Evolutionary conservation across 2,113 vertebrate species (phyloP).

Genomic region (Pangasianodon gigas): DNA sequence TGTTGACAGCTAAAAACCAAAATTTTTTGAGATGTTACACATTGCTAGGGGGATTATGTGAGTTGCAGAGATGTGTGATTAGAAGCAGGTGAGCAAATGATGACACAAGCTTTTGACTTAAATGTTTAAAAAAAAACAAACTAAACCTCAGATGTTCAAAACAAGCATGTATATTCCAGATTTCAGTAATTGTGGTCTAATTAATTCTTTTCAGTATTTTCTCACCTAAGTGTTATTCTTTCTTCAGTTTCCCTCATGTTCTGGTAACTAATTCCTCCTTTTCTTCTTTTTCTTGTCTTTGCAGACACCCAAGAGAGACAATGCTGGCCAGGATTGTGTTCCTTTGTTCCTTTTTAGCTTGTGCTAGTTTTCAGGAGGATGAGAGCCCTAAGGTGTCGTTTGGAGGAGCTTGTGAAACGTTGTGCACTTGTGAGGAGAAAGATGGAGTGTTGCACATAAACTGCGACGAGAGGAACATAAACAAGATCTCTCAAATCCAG

Average conservation of each 20-base stretch:
- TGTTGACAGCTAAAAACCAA: background rate
- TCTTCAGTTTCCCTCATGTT: background rate
- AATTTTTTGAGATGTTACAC: background rate
- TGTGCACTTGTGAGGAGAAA: slow-evolving; percentile 90
- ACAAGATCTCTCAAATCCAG: slow-evolving; percentile 85
- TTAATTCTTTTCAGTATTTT: background rate
- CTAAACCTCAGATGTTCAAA: background rate
- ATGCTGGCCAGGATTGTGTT: slow-evolving; percentile 86
- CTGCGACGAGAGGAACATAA: slow-evolving; percentile 90
- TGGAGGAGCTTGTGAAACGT: slow-evolving; percentile 81
- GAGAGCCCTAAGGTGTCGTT: slow-evolving; percentile 71
- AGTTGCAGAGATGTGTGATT: background rate
- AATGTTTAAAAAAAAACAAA: background rate
- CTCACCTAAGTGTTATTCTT: background rate
- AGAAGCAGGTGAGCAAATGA: background rate
- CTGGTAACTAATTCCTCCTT: slow-evolving; percentile 20
- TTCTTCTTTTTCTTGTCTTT: slow-evolving; percentile 40
- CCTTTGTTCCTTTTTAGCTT: slow-evolving; percentile 73
- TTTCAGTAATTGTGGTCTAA: background rate
- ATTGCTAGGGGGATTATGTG: background rate
- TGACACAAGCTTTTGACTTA: background rate
- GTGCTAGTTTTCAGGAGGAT: slow-evolving; percentile 72
- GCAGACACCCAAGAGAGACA: slow-evolving; percentile 68
- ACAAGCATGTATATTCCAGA: background rate
- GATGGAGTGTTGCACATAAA: slow-evolving; percentile 86